phyloP scores from a whole-genome alignment of 2,113 vertebrate species.

The Bettongia penicillata region DNA sequence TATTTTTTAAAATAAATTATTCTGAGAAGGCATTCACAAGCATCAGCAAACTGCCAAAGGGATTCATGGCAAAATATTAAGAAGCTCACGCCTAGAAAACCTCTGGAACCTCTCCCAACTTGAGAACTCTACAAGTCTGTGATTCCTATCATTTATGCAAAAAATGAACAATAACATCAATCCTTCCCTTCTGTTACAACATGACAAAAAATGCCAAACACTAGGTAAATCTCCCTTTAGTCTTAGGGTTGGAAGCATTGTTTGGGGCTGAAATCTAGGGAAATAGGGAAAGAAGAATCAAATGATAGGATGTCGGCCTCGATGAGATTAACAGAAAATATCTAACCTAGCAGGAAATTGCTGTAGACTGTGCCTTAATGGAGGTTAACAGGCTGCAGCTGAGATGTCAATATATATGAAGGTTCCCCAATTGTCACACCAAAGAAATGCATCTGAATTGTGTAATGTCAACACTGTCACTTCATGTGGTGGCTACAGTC shows the following conservation, averaged over 20 bases:
- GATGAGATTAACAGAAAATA: slow-evolving; percentile 40
- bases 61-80: not conserved
- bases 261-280: not conserved
- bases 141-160: not conserved
- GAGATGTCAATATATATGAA: slow-evolving; percentile 4
- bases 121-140: not conserved
- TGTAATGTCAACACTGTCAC: slow-evolving; percentile 4
- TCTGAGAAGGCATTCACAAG: not conserved
- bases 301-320: not conserved
- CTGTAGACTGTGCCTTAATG: slow-evolving; percentile 25
- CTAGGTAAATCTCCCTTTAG: not conserved
- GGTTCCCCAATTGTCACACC: slow-evolving; percentile 16
- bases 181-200: not conserved
- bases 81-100: not conserved
- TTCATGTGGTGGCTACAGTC: slow-evolving; percentile 47
- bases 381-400: slow-evolving; percentile 25
- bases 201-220: not conserved
- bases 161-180: not conserved
- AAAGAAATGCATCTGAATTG: slow-evolving; percentile 34
- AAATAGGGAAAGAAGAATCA: not conserved
- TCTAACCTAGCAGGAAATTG: slow-evolving; percentile 47
- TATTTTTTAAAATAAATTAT: not conserved
- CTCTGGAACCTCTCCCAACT: not conserved
- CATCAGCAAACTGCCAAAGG: not conserved
- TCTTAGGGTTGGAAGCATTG: not conserved